These are phyloP conservation scores for Apodemia mormo DNA, from an alignment of 2,888 invertebrate species.

Conservation along the genomic window DNA sequence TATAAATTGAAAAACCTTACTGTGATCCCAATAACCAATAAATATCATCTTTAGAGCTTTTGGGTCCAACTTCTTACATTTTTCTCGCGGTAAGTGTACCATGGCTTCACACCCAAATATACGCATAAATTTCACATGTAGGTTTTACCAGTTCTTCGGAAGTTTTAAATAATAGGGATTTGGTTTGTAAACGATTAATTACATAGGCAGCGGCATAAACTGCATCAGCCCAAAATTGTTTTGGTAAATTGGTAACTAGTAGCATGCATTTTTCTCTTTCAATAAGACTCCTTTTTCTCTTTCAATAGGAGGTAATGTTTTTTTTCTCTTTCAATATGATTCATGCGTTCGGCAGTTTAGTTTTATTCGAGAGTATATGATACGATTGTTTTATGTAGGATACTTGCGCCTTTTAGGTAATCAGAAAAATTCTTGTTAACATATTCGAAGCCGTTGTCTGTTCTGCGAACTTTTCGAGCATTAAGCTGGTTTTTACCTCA, in stretches of 20 bases:
- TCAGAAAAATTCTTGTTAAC: constrained; percentile 28
- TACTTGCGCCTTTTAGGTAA: constrained; percentile 26
- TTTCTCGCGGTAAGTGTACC: constrained; percentile 37
- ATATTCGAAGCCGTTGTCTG: constrained; percentile 37
- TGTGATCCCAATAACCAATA: constrained; percentile 49
- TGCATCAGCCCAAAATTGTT: constrained; percentile 38
- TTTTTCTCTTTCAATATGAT: constrained; percentile 27
- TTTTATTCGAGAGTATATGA: constrained; percentile 35
- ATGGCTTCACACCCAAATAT: constrained; percentile 46
- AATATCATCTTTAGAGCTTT: constrained; percentile 46
- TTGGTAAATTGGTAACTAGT: constrained; percentile 29
- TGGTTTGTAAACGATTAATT: constrained; percentile 33
- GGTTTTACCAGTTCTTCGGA: constrained; percentile 46
- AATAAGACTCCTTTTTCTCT: constrained; percentile 23
- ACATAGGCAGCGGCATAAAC: constrained; percentile 33
- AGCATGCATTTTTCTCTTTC: constrained; percentile 34
- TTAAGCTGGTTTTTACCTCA: constrained; percentile 31
- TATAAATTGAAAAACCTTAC: constrained; percentile 43
- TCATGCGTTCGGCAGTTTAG: constrained; percentile 45
- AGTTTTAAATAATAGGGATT: constrained; percentile 32
- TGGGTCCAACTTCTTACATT: constrained; percentile 37
- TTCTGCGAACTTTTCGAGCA: constrained; percentile 26
- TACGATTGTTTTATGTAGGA: constrained; percentile 30
- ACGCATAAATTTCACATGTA: constrained; percentile 42
- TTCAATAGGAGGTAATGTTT: neutral